Conservation (phyloP, 2,113 vertebrate species). For the Himantopus leucocephalus region DNA sequence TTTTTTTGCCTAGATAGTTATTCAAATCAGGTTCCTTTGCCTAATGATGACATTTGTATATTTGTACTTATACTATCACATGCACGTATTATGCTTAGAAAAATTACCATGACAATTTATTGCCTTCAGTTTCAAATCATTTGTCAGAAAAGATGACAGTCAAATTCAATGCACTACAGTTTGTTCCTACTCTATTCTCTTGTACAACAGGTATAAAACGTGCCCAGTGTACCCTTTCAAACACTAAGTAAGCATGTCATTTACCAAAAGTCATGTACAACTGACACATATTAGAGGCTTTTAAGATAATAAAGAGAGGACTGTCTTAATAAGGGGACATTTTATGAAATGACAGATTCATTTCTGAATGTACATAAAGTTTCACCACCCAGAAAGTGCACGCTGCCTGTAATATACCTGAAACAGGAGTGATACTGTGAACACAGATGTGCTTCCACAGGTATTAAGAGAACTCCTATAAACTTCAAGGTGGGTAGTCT, state of each 20-base stretch:
- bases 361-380: neutral
- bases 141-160: slow-evolving; percentile 14
- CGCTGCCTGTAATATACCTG: neutral
- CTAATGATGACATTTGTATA: neutral
- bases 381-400: neutral
- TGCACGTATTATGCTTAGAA: neutral
- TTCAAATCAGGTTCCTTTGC: neutral
- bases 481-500: neutral
- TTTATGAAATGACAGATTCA: neutral
- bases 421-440: neutral
- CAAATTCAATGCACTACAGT: neutral
- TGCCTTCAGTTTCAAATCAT: neutral
- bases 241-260: neutral
- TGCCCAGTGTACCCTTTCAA: neutral
- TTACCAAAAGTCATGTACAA: neutral
- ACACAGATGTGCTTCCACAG: neutral
- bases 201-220: neutral
- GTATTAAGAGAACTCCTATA: neutral
- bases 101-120: neutral
- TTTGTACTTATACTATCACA: neutral
- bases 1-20: neutral
- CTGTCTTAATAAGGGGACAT: neutral
- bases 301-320: neutral
- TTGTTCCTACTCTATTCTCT: neutral
- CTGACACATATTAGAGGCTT: neutral